These are phyloP conservation scores for Sarcophaga variegata DNA, from an alignment of 2,888 invertebrate species.

Conservation along the genomic window DNA sequence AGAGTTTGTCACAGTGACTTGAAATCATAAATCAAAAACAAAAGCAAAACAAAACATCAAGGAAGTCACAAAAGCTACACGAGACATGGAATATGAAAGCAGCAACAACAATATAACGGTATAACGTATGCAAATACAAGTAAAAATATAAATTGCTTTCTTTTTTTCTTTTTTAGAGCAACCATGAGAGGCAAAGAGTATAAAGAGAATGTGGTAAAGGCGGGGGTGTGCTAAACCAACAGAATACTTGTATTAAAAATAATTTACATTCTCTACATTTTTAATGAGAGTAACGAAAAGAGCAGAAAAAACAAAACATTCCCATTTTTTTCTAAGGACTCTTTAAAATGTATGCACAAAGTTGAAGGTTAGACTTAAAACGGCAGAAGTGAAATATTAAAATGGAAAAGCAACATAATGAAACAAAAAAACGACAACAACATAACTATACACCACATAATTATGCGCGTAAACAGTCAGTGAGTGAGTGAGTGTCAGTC, in stretches of 20 bases:
- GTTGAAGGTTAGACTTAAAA: constrained; percentile 63
- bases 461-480: not conserved
- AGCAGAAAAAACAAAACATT: not conserved
- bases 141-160: constrained; percentile 22
- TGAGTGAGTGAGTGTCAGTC: constrained; percentile 2
- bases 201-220: too few species aligned
- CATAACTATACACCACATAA: constrained; percentile 33
- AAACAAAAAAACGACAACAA: not conserved
- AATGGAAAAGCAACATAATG: constrained; percentile 32
- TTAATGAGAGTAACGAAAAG: constrained; percentile 41
- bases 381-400: constrained; percentile 51
- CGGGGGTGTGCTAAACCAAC: too few species aligned
- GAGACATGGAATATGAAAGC: constrained; percentile 44
- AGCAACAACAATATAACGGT: constrained; percentile 26
- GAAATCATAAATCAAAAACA: constrained; percentile 64
- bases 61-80: constrained; percentile 48
- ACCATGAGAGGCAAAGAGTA: too few species aligned
- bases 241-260: constrained; percentile 35
- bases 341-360: constrained; percentile 49
- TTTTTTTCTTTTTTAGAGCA: not conserved
- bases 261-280: constrained; percentile 51
- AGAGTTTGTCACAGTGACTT: constrained; percentile 67
- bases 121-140: constrained; percentile 25
- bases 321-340: constrained; percentile 26
- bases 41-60: constrained; percentile 55